Evolutionary conservation across 2,888 invertebrate genomes (phyloP), one percentile per base, ranked within the genome.

Genomic region (Drosophila pseudotakahashii): DNA sequence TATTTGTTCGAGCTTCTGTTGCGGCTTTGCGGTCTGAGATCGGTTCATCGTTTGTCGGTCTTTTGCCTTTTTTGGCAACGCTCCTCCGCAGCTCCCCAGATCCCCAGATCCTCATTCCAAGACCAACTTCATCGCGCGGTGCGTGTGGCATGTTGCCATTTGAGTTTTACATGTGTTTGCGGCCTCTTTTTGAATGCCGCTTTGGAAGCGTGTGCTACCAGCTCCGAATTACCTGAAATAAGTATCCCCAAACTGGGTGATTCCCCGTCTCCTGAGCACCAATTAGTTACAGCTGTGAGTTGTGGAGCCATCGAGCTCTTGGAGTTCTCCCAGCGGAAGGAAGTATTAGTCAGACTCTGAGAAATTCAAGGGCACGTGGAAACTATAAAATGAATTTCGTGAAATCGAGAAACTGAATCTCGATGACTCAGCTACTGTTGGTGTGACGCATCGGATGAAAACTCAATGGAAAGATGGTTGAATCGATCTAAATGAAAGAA

Each of bases 141-240:
- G 82, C 82, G 82, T 82, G 82, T 82, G 82, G 82, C 82, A 85
- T 82, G 82, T 82, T 82, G 82, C 82, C 82, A 82, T 83, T 85
- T 83, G 86, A 85, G 82, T 85, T 82, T 80, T 83, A 83, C 82
- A 83, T 83, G 82, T 83, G 82, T 83, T 83, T 76, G 82, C 82
- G 82, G 82, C 86, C 64, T 71, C 64, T 71, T 72, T 75, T 82
- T 83, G 77, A 83, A 73, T 66, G 64, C 64, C 64, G 63, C 64
- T 19, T 63, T 63, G 63, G 52, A 78, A 78, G 78, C 63, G 59
- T 74, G 41, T 66, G 61, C 67, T 57, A 57, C 68, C 55, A 63
- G 69, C 60, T 61, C 50, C 39, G 52, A 48, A 61, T 73, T 58
- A 63, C 57, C 48, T 53, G 55, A 62, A 55, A 45, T 45, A 70